Evolutionary conservation across 92 coral and sea anemone species (phyloP).

Genomic region (Virgularia gustaviana): DNA sequence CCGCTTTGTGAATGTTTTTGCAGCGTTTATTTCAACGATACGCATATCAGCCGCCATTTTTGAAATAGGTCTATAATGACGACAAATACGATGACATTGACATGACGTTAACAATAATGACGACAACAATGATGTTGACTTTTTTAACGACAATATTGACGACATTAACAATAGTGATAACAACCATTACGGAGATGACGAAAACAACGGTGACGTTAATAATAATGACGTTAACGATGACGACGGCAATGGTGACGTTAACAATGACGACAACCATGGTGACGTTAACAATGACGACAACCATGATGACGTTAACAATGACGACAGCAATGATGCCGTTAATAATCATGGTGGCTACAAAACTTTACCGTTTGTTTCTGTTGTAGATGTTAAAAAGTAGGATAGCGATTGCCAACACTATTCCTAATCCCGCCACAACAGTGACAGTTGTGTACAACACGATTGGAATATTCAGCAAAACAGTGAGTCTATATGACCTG

Average conservation of each 20-base stretch:
- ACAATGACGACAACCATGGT: neutral
- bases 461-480: slow-evolving; percentile 30
- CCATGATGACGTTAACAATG: neutral
- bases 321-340: neutral
- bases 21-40: too few species aligned
- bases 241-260: neutral
- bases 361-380: slow-evolving; percentile 72
- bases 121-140: neutral
- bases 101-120: neutral
- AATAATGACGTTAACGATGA: neutral
- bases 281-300: neutral
- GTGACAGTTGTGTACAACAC: slow-evolving; percentile 49
- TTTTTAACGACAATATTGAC: neutral
- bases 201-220: neutral
- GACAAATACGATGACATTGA: neutral
- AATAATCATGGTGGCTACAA: too few species aligned
- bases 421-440: slow-evolving; percentile 63
- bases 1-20: too few species aligned
- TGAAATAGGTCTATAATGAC: neutral
- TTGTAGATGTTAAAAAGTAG: slow-evolving; percentile 73
- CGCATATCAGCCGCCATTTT: too few species aligned
- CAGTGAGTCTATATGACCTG: slow-evolving; percentile 32
- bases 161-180: neutral
- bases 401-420: slow-evolving; percentile 61
- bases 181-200: neutral